Evolutionary conservation across 1,140 invertebrate species (phyloP), one percentile per base, ranked within the genome.

Genomic region (Temnothorax nylanderi): DNA sequence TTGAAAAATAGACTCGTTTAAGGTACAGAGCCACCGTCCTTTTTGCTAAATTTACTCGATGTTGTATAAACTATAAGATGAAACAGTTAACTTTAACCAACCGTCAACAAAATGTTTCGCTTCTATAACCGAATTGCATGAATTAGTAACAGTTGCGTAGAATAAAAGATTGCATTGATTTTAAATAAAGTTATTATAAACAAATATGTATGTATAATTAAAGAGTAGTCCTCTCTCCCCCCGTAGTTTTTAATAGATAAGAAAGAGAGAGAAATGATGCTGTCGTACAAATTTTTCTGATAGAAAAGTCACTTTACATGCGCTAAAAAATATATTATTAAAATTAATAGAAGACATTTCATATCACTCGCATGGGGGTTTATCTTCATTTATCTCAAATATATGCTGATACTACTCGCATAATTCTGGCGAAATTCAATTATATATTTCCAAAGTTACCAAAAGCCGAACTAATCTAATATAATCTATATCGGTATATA

Each of bases 1-100:
- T 87, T 87, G 80, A 87, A 89, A 90, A 88, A 90, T 89, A 64
- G 78, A 76, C 67, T 67, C 67, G 64, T 69, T 75, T 74, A 60
- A 47, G 32, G 8, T 21, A 82, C 26, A 49, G 18, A 74, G 37
- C 74, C 62, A 26, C 62, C 78, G 56, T 80, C 47, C 60, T 87
- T 78, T 74, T 32, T 47, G 47, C 21, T 72, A 67, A 77, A 71
- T 58, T 62, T 44, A 13, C 10, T 51, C 34, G 13, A 51, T 18
- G 47, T 77, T 58, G 13, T 32, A 11, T 56, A 34, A 51, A 65
- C 11, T 21, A n/a, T 49, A 26, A 13, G 21, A 49, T 34, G 5
- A 34, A 4, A 4, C 49, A 8, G 82, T 60, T 34, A 34, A 72
- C 3, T 16, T 58, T 8, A 49, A 13, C 2, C 6, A 37, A 26